These are phyloP conservation scores for Rhipidura dahli DNA, from an alignment of 2,113 vertebrate genomes.

Conservation along the genomic window DNA sequence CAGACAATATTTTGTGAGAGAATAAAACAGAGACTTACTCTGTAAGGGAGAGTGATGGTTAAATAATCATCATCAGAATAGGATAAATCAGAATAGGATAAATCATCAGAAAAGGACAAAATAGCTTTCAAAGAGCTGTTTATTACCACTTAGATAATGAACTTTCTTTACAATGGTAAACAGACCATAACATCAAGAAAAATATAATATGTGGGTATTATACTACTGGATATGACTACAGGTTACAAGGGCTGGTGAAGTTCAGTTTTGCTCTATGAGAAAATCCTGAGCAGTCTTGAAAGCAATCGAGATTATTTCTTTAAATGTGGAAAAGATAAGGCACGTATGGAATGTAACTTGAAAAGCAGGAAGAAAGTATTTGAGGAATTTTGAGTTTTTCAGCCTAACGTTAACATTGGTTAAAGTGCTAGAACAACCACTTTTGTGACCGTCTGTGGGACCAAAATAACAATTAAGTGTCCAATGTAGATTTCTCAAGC, in stretches of 20 bases:
- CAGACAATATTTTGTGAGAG: not conserved
- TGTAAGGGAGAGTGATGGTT: not conserved
- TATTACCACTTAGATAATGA: not conserved
- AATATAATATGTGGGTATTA: not conserved
- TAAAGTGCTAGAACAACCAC: not conserved
- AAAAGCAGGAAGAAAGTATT: not conserved
- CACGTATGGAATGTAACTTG: not conserved
- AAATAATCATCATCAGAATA: not conserved
- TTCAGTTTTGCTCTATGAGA: not conserved
- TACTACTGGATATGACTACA: not conserved
- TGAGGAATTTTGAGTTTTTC: not conserved
- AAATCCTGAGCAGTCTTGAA: not conserved
- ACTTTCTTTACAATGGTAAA: not conserved
- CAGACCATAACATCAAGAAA: not conserved
- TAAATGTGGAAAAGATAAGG: not conserved
- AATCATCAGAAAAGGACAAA: not conserved
- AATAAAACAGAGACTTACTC: not conserved
- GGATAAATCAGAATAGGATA: too few relatives aligned
- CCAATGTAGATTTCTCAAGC: not conserved
- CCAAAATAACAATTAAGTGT: not conserved
- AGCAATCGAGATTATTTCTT: not conserved
- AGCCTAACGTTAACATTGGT: not conserved
- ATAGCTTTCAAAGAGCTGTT: not conserved
- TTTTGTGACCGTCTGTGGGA: not conserved
- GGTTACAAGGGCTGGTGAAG: not conserved